phyloP scores from a whole-genome alignment of 2,113 vertebrate genomes.

The Rhizomys pruinosus region DNA sequence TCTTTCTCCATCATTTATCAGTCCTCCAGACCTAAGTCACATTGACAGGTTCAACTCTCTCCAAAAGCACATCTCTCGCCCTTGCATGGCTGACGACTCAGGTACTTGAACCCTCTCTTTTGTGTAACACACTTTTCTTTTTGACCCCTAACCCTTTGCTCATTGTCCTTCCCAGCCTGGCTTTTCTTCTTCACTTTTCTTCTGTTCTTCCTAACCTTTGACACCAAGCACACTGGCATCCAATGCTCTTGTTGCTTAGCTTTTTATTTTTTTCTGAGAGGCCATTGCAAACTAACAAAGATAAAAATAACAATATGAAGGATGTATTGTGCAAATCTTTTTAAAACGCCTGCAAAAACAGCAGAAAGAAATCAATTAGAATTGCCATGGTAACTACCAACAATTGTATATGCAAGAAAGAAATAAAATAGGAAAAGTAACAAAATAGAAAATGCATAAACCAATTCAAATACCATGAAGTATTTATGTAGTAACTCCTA shows the following conservation, averaged over 20 bases:
- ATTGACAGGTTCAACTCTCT: constrained; percentile 20
- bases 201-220: constrained; percentile 44
- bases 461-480: constrained; percentile 64
- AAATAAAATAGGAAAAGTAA: constrained; percentile 80
- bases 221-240: constrained; percentile 44
- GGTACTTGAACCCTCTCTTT: constrained; percentile 45
- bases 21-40: neutral
- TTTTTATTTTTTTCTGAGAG: constrained; percentile 55
- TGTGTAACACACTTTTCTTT: constrained; percentile 45
- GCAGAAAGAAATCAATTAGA: constrained; percentile 85
- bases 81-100: neutral
- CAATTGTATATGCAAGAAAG: constrained; percentile 81
- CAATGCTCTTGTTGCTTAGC: constrained; percentile 59
- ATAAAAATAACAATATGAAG: constrained; percentile 83
- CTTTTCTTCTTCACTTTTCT: constrained; percentile 53
- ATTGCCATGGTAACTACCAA: constrained; percentile 86
- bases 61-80: constrained; percentile 39
- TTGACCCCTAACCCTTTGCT: constrained; percentile 28
- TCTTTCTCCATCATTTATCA: neutral
- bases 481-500: constrained; percentile 64
- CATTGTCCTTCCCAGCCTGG: neutral
- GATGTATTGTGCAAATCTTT: constrained; percentile 82
- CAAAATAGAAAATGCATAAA: constrained; percentile 79
- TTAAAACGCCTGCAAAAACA: constrained; percentile 82
- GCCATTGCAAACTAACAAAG: constrained; percentile 79